Evolutionary conservation across 2,888 invertebrate species (phyloP), one percentile per base, ranked within the genome.

Genomic region (Synergus gifuensis): DNA sequence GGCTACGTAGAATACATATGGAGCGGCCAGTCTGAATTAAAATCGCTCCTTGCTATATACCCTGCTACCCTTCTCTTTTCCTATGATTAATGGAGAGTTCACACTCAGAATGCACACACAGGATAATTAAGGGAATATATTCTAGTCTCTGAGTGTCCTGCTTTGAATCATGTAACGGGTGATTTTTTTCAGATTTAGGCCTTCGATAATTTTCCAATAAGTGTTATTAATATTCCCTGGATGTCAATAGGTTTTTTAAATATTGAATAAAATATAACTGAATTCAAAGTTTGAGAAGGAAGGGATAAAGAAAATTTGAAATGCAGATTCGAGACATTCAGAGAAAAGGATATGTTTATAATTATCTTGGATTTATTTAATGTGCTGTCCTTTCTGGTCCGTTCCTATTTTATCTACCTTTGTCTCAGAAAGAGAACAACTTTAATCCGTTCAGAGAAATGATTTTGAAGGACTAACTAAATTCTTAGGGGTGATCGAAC

Each of bases 81-180:
- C 89, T 88, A 90, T 92, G 92, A 92, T 92, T 92, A 92, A 92
- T 92, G 92, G 91, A 90, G 89, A 92, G 92, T 92, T 92, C 92
- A 92, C 92, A 92, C 92, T 92, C 90, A 90, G 92, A 92, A 92
- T 92, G 91, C 91, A 92, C 91, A 91, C 91, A 91, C 88, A 89
- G 91, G 91, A 92, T 92, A 92, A 92, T 92, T 92, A 92, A 92
- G 92, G 91, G 90, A 89, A 91, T 92, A 91, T 91, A 91, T 91
- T 91, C 91, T 88, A 89, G 91, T 91, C 91, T 91, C 91, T 89
- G 91, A 89, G 90, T 88, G 89, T 89, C 82, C 85, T 83, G 86
- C 85, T 87, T 88, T 88, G 89, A 90, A 90, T 87, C 87, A 90
- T 90, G 86, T 91, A 91, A 88, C 90, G 91, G 91, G 90, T 91